Percentiles rank a stretch among this genome's conserved stretches.
Evolutionary conservation across 2,113 vertebrate species (phyloP).

Genomic region (Orientallactaga bullata): DNA sequence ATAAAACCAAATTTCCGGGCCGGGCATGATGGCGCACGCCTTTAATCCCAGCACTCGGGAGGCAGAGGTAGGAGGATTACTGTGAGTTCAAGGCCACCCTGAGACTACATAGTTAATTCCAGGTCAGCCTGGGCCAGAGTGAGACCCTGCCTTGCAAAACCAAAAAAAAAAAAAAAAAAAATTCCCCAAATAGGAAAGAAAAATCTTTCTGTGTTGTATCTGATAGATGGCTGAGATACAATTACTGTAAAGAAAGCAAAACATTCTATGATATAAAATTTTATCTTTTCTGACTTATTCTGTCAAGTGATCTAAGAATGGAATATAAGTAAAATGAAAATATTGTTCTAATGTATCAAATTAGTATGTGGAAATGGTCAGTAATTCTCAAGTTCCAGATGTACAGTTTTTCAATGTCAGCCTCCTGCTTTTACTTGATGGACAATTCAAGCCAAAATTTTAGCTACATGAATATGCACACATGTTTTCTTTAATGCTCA

Average conservation of each 20-base stretch:
- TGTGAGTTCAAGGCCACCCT: no score
- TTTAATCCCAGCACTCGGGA: no score
- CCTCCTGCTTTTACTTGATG: not conserved
- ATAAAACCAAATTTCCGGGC: constrained; percentile 15
- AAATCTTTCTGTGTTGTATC: not conserved
- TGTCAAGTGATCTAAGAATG: not conserved
- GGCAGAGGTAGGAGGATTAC: no score
- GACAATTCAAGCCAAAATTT: not conserved
- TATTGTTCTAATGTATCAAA: not conserved
- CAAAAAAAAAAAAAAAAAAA: no score
- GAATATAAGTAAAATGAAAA: not conserved
- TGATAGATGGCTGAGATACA: not conserved
- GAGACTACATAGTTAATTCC: no score
- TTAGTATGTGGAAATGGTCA: not conserved
- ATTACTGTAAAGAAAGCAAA: not conserved
- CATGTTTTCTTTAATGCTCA: not conserved
- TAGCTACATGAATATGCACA: not conserved
- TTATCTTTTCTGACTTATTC: not conserved
- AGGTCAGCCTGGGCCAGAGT: no score
- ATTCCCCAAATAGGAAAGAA: not conserved
- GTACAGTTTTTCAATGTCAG: not conserved
- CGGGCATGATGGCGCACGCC: no score
- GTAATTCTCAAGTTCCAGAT: not conserved
- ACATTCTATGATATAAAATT: not conserved
- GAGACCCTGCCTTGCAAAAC: no score